phyloP scores from a whole-genome alignment of 53 echinoderm and acorn worm genomes.

The Crossaster papposus region DNA sequence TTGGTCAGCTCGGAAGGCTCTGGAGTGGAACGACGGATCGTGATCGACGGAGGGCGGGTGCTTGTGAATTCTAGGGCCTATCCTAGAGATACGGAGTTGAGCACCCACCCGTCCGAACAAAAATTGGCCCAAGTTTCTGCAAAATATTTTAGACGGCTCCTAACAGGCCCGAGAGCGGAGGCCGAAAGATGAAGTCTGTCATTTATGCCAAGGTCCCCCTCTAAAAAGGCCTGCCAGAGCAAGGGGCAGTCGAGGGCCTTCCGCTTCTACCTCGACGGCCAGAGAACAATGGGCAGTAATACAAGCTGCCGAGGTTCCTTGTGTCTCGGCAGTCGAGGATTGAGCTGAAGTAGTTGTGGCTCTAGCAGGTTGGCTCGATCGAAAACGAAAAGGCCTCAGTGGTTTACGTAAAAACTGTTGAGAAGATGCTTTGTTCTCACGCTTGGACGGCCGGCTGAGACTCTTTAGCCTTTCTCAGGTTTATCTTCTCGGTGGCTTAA shows the following conservation, averaged over 20 bases:
- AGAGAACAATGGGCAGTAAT: too few species aligned
- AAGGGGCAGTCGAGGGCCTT: background rate
- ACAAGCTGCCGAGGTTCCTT: too few species aligned
- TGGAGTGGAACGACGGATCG: background rate
- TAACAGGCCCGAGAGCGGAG: background rate
- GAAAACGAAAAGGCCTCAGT: too few species aligned
- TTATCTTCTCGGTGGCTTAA: too few species aligned
- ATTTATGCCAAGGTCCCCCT: background rate
- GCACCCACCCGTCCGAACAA: conserved; percentile 30
- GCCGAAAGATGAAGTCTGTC: background rate
- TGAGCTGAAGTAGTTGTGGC: too few species aligned
- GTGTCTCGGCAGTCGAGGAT: too few species aligned
- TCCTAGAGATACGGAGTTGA: background rate
- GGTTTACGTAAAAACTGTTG: too few species aligned
- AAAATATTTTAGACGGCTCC: conserved; percentile 28
- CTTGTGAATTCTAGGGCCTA: background rate
- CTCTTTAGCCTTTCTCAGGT: too few species aligned
- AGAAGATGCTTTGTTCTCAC: too few species aligned
- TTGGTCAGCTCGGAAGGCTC: background rate
- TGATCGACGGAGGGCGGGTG: background rate
- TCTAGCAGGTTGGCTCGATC: too few species aligned
- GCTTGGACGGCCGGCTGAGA: too few species aligned
- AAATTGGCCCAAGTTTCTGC: conserved; percentile 22
- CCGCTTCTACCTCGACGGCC: background rate
- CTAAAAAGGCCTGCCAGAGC: background rate